A percentile compares a stretch with the other conserved stretches of the same genome.
These are phyloP conservation scores for Anableps anableps DNA, from an alignment of 2,797 vertebrate species.

Conservation along the genomic window DNA sequence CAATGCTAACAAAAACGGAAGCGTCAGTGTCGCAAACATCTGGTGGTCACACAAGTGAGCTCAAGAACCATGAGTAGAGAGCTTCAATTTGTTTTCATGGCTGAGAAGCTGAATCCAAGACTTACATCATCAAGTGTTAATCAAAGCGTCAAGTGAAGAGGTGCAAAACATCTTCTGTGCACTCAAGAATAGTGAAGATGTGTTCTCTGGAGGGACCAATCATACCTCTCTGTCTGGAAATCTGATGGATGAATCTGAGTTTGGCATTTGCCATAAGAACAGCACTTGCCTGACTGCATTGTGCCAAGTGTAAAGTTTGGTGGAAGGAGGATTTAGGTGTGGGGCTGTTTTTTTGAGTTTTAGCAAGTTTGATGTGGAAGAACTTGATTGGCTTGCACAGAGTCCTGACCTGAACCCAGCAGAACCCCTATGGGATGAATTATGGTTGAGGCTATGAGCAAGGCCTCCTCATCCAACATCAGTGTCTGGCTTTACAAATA, in stretches of 20 bases:
- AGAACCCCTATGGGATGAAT: not conserved
- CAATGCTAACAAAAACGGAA: not conserved
- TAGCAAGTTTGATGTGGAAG: slow-evolving; percentile 1
- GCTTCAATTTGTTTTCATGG: not conserved
- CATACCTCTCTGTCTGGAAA: not conserved
- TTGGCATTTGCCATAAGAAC: not conserved
- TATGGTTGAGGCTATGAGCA: not conserved
- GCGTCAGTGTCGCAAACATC: not conserved
- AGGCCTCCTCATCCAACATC: not conserved
- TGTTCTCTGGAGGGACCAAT: not conserved
- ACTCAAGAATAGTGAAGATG: not conserved
- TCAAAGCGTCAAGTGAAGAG: not conserved
- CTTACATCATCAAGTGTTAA: not conserved
- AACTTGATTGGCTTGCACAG: not conserved
- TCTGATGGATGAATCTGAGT: not conserved
- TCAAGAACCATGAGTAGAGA: no score
- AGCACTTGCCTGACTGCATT: slow-evolving; percentile 11
- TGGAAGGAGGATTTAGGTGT: not conserved
- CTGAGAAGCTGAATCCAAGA: not conserved
- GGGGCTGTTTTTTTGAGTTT: not conserved
- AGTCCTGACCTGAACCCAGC: not conserved
- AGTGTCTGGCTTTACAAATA: not conserved
- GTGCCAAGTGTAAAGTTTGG: slow-evolving; percentile 6
- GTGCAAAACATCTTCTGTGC: not conserved
- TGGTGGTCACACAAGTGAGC: not conserved